Base-by-base conservation (phyloP, 2,113 vertebrate species). In the Rattus rattus region DNA sequence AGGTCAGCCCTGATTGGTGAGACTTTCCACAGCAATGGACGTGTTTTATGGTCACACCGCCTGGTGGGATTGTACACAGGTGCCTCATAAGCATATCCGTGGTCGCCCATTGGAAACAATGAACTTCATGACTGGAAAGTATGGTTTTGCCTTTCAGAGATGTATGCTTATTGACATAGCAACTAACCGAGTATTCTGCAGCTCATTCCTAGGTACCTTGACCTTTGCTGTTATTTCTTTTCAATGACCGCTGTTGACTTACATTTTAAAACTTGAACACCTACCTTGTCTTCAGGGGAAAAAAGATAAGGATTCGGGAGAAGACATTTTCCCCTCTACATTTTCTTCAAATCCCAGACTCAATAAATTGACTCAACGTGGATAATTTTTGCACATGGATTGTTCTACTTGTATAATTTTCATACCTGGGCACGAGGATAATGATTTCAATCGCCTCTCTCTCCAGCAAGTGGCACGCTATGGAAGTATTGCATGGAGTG, bases 101-200 rank as follows among this genome's bases (percentile, higher is more conserved):
- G 22, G n/a, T 16, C 2, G 1, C n/a, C 28, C 81, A 28, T 81
- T 39, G 14, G 17, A 80, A 81, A 39, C 79, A 59, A 13, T 90
- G 24, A 67, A 63, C 94, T 90, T 73, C 59, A 59, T 6, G 63
- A 76, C 36, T 39, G 9, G 47, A 79, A 1, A 87, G 7, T 56
- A 20, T 30, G 56, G 0, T 47, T 49, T 36, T 39, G n/a, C 49
- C 47, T 76, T 93, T 59, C 61, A 65, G 61, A 89, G 76, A 24
- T 47, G 81, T 65, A 96, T 91, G 14, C 14, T 86, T 85, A 85
- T 67, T 96, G 16, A 39, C 73, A 24, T 43, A 63, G 75, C 79
- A 83, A 65, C 39, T 93, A 77, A 52, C 3, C 88, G 72, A 92
- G 92, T 1, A 54, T 20, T 39, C 10, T 79, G 5, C 36, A 52